Evolutionary conservation across 2,888 invertebrate genomes (phyloP), one percentile per base, ranked within the genome.

Genomic region (Lasioglossum figueresi): DNA sequence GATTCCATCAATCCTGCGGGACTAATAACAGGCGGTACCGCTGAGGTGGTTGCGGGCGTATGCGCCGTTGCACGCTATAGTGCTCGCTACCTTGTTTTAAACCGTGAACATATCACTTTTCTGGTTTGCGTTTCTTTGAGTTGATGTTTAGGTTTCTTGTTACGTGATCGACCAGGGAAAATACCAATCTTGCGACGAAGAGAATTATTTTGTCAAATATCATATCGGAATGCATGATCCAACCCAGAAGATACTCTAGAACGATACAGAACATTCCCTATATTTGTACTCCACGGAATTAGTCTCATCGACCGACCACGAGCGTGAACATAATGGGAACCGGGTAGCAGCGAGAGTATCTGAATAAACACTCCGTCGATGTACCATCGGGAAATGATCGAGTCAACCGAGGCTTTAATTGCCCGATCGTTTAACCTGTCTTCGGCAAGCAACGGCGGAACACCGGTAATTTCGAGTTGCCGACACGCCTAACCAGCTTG

Each of bases 1-100:
- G 94, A 94, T 94, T 94, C 93, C 94, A 94, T 94, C 94, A 93
- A 94, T 94, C 94, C 40, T 94, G 91, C 91, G 88, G 90, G 91
- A 92, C 93, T 94, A 94, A 94, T 94, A 94, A 94, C 93, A 93
- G 93, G 89, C 92, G 93, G 91, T 91, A 89, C 90, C 86, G 81
- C 76, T 80, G 79, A 79, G 71, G 71, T 80, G 77, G 71, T 79
- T 71, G 66, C 71, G 68, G 75, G 78, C 70, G 63, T 48, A 16
- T 31, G 6, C 31, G 6, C n/a, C n/a, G 56, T n/a, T 56, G 56
- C 56, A 56, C n/a, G 56, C 56, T 56, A n/a, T n/a, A 12, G 56
- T 4, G n/a, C 12, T n/a, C n/a, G n/a, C 56, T 4, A 56, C n/a
- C 56, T 56, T 56, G 52, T 23, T n/a, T 56, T n/a, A 56, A n/a